These are phyloP conservation scores for Cantharis lateralis DNA, from an alignment of 2,888 invertebrate genomes.

Conservation along the genomic window DNA sequence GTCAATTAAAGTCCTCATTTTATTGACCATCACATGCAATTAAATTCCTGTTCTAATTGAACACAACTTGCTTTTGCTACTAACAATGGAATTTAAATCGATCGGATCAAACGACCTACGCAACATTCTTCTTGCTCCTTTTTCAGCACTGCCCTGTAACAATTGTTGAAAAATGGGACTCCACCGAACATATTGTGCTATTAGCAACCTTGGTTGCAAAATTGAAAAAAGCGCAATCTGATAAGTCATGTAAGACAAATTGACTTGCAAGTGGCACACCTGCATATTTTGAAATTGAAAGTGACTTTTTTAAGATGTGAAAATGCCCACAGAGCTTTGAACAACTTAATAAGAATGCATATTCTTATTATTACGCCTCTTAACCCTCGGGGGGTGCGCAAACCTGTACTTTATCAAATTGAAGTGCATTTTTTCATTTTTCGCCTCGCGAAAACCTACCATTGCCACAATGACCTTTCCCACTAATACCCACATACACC, in stretches of 20 bases:
- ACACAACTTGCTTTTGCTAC: not conserved
- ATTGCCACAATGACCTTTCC: not conserved
- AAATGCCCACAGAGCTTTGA: not conserved
- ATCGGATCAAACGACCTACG: not conserved
- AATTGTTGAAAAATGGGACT: not conserved
- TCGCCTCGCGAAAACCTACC: not conserved
- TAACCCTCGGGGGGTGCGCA: not conserved
- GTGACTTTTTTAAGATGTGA: not conserved
- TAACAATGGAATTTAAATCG: not conserved
- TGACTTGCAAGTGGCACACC: not conserved
- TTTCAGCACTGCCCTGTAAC: not conserved
- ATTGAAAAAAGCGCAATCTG: not conserved
- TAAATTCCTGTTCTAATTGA: not conserved
- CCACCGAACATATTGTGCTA: not conserved
- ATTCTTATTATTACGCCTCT: not conserved
- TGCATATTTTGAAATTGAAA: not conserved
- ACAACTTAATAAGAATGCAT: not conserved
- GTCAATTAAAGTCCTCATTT: not conserved
- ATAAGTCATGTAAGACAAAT: not conserved
- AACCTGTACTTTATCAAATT: not conserved
- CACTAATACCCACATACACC: not conserved
- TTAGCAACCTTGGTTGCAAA: not conserved
- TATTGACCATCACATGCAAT: not conserved
- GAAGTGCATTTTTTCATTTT: not conserved
- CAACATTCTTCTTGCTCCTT: not conserved